Percentiles rank a stretch among this genome's conserved stretches.
Conservation (phyloP, 2,888 invertebrate genomes). For the Mythimna pallens region DNA sequence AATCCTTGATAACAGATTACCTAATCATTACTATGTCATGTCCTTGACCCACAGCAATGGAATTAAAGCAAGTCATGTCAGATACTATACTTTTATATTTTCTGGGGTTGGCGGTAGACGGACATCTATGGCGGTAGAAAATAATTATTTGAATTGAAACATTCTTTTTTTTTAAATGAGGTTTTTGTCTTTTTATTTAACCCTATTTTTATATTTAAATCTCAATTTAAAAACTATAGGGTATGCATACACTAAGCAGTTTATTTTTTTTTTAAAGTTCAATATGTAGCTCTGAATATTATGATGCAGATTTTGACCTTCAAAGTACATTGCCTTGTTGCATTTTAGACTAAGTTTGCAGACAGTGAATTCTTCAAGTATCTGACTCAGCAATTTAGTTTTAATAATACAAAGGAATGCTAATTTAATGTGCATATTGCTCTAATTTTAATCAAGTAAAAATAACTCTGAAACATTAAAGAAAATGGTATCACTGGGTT, state of each 20-base stretch:
- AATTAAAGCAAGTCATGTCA: constrained; percentile 38
- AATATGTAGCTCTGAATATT: not conserved
- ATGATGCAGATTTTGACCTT: constrained; percentile 21
- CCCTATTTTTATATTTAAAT: not conserved
- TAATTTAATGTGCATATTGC: constrained; percentile 16
- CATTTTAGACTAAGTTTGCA: not conserved
- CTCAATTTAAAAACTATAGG: too few species aligned
- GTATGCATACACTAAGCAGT: not conserved
- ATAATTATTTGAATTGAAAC: not conserved
- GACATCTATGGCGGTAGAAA: not conserved
- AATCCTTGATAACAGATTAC: constrained; percentile 29
- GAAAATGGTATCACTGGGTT: not conserved
- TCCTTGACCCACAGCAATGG: constrained; percentile 42
- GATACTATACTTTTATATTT: constrained; percentile 6
- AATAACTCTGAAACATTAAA: not conserved
- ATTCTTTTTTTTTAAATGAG: not conserved
- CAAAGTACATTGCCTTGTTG: constrained; percentile 27
- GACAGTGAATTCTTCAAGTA: constrained; percentile 6
- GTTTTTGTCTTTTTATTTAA: not conserved
- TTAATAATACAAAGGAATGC: not conserved
- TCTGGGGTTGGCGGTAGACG: not conserved
- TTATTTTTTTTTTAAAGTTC: not conserved
- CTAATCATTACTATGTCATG: constrained; percentile 6
- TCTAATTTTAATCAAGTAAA: not conserved
- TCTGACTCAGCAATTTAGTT: not conserved